Evolutionary conservation across 2,113 vertebrate species (phyloP).

Genomic region (Campylorhamphus procurvoides): DNA sequence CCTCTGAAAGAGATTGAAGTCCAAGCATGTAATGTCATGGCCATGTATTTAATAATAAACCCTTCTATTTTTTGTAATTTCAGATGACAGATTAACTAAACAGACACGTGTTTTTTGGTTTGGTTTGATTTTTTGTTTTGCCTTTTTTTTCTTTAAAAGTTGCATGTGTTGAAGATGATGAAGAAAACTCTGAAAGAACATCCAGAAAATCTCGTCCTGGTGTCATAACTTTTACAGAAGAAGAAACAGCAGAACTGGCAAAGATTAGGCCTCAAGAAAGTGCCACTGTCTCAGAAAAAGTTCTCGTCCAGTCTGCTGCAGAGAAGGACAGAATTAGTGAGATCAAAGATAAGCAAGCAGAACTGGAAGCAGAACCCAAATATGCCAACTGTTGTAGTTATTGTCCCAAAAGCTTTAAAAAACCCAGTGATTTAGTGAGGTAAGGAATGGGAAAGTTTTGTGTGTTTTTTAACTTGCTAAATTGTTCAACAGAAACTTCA

Average conservation of each 20-base stretch:
- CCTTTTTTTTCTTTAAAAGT: constrained; percentile 49
- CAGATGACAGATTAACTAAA: not conserved
- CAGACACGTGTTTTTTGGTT: not conserved
- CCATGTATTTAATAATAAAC: not conserved
- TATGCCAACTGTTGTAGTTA: constrained; percentile 92
- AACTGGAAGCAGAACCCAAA: constrained; percentile 92
- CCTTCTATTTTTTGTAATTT: not conserved
- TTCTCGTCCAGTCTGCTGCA: constrained; percentile 94
- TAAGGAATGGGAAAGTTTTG: constrained; percentile 54
- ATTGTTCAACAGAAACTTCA: not conserved
- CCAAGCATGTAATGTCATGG: not conserved
- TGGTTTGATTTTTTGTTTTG: not conserved
- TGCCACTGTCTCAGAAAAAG: constrained; percentile 93
- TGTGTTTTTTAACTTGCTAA: not conserved
- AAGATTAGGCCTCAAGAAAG: constrained; percentile 88
- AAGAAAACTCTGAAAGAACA: constrained; percentile 79
- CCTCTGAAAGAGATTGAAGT: not conserved
- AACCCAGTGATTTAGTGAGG: constrained; percentile 97
- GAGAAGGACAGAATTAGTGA: constrained; percentile 97
- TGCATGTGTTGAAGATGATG: constrained; percentile 81
- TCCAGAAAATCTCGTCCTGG: constrained; percentile 85
- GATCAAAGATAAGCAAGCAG: constrained; percentile 91
- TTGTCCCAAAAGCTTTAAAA: constrained; percentile 98
- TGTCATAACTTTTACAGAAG: constrained; percentile 95
- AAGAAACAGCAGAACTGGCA: constrained; percentile 93